phyloP scores from a whole-genome alignment of 2,113 vertebrate genomes.

The Lamprologus ornatipinnis region DNA sequence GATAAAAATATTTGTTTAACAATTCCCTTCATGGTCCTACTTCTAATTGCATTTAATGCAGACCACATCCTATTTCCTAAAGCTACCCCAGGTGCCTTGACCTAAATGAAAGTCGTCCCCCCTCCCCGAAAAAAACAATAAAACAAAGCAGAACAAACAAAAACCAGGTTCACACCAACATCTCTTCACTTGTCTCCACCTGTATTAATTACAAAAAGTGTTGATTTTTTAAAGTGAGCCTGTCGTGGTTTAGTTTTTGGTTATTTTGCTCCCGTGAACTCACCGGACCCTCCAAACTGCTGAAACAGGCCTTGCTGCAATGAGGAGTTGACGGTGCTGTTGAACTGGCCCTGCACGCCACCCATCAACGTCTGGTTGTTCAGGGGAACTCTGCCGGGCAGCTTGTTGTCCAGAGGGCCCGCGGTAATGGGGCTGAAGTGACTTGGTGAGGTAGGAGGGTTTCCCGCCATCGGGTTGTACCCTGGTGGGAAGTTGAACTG shows the following conservation, averaged over 20 bases:
- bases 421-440: conserved; percentile 78
- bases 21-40: neutral
- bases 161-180: neutral
- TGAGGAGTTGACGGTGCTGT: conserved; percentile 70
- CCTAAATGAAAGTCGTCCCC: neutral
- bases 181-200: neutral
- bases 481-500: conserved; percentile 82
- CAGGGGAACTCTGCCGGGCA: conserved; percentile 71
- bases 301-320: conserved; percentile 88
- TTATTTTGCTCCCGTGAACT: neutral
- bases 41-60: neutral
- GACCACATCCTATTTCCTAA: neutral
- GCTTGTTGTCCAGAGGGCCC: conserved; percentile 73
- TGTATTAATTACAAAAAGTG: neutral
- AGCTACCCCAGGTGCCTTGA: neutral
- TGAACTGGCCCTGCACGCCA: conserved; percentile 79
- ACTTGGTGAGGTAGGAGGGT: conserved; percentile 81
- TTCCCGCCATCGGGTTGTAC: conserved; percentile 78
- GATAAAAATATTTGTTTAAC: neutral
- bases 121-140: neutral
- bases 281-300: conserved; percentile 82
- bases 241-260: neutral
- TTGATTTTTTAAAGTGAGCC: neutral
- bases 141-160: neutral
- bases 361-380: conserved; percentile 79